These are phyloP conservation scores for Gymnothorax reevesii DNA, from an alignment of 2,797 vertebrate species.

Conservation along the genomic window DNA sequence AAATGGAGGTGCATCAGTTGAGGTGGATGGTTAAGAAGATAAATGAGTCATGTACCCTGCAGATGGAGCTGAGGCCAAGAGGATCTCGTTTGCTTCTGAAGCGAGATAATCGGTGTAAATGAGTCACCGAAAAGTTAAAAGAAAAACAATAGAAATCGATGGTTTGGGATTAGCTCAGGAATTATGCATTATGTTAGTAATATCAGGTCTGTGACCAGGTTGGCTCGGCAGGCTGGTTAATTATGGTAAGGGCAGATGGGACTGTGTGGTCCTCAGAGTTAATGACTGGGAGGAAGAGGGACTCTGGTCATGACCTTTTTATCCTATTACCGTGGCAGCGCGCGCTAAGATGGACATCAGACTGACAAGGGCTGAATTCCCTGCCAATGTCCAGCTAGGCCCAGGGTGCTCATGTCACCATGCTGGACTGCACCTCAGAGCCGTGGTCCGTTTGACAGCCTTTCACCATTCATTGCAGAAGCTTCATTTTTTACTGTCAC, in stretches of 20 bases:
- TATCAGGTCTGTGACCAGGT: constrained; percentile 11
- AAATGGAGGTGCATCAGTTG: background rate
- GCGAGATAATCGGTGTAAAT: constrained; percentile 37
- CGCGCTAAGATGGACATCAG: constrained; percentile 67
- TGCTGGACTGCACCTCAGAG: background rate
- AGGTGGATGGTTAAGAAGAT: constrained; percentile 20
- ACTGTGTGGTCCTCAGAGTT: constrained; percentile 55
- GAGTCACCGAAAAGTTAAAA: constrained; percentile 67
- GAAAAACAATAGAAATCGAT: constrained; percentile 65
- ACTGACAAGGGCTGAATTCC: constrained; percentile 53
- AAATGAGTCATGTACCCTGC: constrained; percentile 1
- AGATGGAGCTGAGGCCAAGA: constrained; percentile 25
- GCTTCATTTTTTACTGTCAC: constrained; percentile 35
- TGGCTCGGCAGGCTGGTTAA: constrained; percentile 18
- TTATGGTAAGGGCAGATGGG: constrained; percentile 64
- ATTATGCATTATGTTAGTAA: constrained; percentile 53
- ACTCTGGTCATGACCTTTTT: constrained; percentile 61
- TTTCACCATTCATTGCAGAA: constrained; percentile 42
- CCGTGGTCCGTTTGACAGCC: constrained; percentile 11
- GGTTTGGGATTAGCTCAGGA: constrained; percentile 45
- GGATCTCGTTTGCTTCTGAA: constrained; percentile 3
- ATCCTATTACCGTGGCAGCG: constrained; percentile 70
- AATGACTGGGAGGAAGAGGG: constrained; percentile 49
- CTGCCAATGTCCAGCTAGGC: constrained; percentile 30
- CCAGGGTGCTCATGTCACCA: background rate